Evolutionary conservation across 2,113 vertebrate species (phyloP).

Genomic region (Heloderma charlesbogerti): DNA sequence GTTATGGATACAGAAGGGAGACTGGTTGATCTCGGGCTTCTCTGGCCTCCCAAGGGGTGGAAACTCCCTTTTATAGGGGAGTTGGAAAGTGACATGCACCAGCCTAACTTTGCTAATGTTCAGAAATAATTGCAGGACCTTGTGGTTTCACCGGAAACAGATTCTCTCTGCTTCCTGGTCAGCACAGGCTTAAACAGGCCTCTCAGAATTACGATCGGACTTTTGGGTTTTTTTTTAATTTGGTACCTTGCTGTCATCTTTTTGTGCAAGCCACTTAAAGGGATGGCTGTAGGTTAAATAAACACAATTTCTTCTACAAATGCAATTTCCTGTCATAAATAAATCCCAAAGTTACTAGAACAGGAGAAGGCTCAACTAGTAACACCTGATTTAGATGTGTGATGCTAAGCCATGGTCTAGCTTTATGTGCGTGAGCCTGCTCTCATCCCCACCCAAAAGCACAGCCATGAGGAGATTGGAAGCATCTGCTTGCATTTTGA

Average conservation of each 20-base stretch:
- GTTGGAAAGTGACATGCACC: not conserved
- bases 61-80: not conserved
- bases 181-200: not conserved
- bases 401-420: not conserved
- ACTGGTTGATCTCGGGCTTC: no score
- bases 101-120: not conserved
- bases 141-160: not conserved
- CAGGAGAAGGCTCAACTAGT: not conserved
- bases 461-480: not conserved
- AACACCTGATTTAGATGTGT: no score
- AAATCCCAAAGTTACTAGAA: not conserved
- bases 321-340: not conserved
- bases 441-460: not conserved
- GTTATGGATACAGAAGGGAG: not conserved
- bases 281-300: not conserved
- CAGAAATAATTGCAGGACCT: not conserved
- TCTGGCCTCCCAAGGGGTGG: not conserved
- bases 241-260: not conserved
- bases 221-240: not conserved
- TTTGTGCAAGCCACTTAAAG: not conserved
- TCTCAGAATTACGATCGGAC: not conserved
- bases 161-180: not conserved
- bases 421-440: not conserved
- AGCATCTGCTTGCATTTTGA: not conserved
- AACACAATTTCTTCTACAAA: conserved; percentile 1